Evolutionary conservation across 1,140 invertebrate genomes (phyloP), one percentile per base, ranked within the genome.

Genomic region (Arion vulgaris): DNA sequence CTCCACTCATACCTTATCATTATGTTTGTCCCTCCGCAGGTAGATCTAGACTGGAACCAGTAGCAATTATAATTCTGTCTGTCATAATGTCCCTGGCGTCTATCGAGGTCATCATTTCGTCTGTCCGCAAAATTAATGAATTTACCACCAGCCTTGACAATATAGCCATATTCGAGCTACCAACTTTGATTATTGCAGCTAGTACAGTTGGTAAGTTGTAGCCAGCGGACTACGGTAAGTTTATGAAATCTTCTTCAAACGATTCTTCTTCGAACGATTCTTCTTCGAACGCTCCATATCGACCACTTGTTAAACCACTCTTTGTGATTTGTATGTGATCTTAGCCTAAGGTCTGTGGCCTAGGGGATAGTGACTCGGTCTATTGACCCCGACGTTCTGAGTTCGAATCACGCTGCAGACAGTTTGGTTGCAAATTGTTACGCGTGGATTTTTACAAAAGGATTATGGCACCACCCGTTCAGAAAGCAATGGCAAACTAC

Each of bases 11-110:
- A 32, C 11, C 45, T 23, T 73, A n/a, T n/a, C 39, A 49, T 13
- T 49, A 26, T 72, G 34, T 73, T 53, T 73, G 23, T 69, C 36
- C 68, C 41, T 68, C 77, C 85, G 0, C 86, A 91, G 91, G 91
- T 75, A 75, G 93, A 62, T 93, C 93, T 32, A 86, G 91, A 38
- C 87, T 93, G n/a, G 93, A 94, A 73, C 93, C 93, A 9, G 85
- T 93, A 17, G 90, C 92, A 38, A 92, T 93, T 81, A 90, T 93
- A 7, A 88, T 92, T n/a, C 75, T 92, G 74, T 91, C 89, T n/a
- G 93, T 93, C 11, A 90, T 93, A 13, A 66, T 66, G 93, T 91
- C 92, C n/a, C 85, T 93, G 23, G 93, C 93, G 11, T 91, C 92
- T n/a, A 83, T 93, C 19, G 93, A 94, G 85, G 89, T 93, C 84